Conservation (phyloP, 2,888 invertebrate species). For the Mythimna ferrago region DNA sequence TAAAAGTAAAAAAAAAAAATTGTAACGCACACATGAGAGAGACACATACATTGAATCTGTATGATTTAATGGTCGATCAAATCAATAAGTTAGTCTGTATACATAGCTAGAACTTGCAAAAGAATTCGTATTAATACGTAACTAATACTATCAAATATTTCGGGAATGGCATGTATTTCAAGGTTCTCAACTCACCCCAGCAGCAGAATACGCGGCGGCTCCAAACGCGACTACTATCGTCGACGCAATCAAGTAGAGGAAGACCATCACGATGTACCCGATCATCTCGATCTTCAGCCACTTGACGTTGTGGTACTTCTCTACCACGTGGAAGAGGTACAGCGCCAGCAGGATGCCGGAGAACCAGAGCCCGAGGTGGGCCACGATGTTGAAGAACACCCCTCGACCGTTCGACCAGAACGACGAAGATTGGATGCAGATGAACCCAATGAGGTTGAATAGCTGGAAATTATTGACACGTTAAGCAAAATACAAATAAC, state of each 20-base stretch:
- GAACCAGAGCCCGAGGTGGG: slow-evolving; percentile 95
- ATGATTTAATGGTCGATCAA: too few species aligned
- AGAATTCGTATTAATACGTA: too few species aligned
- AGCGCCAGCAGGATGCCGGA: slow-evolving; percentile 93
- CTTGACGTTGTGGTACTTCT: slow-evolving; percentile 95
- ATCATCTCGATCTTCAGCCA: slow-evolving; percentile 96
- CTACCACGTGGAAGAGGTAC: slow-evolving; percentile 96
- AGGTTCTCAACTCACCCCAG: slow-evolving; percentile 92
- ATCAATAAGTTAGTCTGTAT: too few species aligned
- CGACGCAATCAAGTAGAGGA: slow-evolving; percentile 94
- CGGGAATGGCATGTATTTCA: not conserved
- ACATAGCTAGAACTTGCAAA: too few species aligned
- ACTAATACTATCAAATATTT: too few species aligned
- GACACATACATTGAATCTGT: too few species aligned
- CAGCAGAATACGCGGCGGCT: slow-evolving; percentile 92
- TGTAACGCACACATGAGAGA: too few species aligned
- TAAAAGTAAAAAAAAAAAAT: too few species aligned
- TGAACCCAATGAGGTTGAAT: slow-evolving; percentile 94
- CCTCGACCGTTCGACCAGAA: slow-evolving; percentile 92
- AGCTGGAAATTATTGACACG: slow-evolving; percentile 82
- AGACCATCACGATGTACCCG: slow-evolving; percentile 93
- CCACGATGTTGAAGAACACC: slow-evolving; percentile 94
- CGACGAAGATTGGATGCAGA: slow-evolving; percentile 93
- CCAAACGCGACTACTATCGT: slow-evolving; percentile 93
- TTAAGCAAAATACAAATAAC: not conserved